Evolutionary conservation across 2,113 vertebrate species (phyloP).

Genomic region (Heterochromis multidens): DNA sequence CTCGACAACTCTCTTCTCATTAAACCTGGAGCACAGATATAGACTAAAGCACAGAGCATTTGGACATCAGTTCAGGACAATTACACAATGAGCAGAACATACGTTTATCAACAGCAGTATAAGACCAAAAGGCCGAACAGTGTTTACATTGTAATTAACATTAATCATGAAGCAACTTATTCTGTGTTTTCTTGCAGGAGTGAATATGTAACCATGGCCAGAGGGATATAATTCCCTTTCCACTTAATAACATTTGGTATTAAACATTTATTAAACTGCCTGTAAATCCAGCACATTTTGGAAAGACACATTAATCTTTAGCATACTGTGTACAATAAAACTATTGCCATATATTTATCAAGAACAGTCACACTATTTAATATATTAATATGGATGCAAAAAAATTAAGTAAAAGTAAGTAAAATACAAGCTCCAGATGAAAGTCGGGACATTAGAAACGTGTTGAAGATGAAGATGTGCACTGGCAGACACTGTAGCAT

Average conservation of each 20-base stretch:
- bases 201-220: not conserved
- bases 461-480: not conserved
- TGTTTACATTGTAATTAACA: not conserved
- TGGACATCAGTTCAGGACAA: not conserved
- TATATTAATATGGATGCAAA: no score
- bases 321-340: no score
- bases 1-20: not conserved
- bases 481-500: not conserved
- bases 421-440: not conserved
- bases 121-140: not conserved
- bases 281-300: not conserved
- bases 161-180: not conserved
- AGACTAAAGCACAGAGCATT: not conserved
- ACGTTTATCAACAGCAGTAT: not conserved
- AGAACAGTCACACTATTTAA: no score
- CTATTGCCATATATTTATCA: no score
- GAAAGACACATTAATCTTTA: no score
- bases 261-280: not conserved
- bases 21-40: not conserved
- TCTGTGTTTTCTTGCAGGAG: not conserved
- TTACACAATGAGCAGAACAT: not conserved
- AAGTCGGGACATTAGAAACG: not conserved
- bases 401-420: no score
- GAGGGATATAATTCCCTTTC: not conserved
- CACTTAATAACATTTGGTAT: not conserved